Conservation (phyloP, 2,797 vertebrate species). For the Hippoglossus hippoglossus region DNA sequence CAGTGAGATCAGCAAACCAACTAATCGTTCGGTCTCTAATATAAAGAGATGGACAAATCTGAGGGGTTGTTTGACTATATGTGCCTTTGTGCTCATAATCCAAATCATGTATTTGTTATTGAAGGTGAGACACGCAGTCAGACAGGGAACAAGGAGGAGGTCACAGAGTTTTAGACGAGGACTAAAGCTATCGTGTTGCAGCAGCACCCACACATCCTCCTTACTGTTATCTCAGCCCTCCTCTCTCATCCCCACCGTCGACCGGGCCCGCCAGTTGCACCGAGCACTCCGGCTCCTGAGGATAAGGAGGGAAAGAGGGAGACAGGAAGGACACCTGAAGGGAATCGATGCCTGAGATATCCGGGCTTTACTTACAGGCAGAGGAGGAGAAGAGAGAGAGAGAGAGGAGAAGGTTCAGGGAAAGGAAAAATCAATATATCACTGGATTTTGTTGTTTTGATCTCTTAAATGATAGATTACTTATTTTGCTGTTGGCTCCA, state of each 20-base stretch:
- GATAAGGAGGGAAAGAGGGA: conserved; percentile 82
- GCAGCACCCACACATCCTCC: conserved; percentile 83
- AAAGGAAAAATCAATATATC: conserved; percentile 75
- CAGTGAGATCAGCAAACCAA: too few relatives aligned
- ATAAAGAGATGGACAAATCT: conserved; percentile 9
- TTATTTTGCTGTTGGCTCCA: conserved; percentile 40
- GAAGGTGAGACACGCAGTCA: conserved; percentile 29
- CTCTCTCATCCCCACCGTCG: conserved; percentile 74
- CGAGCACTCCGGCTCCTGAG: conserved; percentile 79
- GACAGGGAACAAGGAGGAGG: conserved; percentile 70
- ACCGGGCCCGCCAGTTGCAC: conserved; percentile 65
- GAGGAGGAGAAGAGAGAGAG: conserved; percentile 55
- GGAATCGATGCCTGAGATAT: conserved; percentile 86
- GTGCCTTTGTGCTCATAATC: background rate
- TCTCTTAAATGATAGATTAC: conserved; percentile 62
- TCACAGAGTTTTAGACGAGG: conserved; percentile 80
- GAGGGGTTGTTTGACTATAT: conserved; percentile 19
- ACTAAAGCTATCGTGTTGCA: conserved; percentile 83
- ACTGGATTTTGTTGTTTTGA: conserved; percentile 70
- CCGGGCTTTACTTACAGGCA: conserved; percentile 81
- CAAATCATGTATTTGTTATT: conserved; percentile 39
- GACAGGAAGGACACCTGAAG: conserved; percentile 89
- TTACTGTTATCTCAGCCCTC: conserved; percentile 82
- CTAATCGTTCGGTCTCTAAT: background rate
- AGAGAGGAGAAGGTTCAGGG: conserved; percentile 64